Conservation (phyloP, 2,113 vertebrate species). For the Aramus guarauna region DNA sequence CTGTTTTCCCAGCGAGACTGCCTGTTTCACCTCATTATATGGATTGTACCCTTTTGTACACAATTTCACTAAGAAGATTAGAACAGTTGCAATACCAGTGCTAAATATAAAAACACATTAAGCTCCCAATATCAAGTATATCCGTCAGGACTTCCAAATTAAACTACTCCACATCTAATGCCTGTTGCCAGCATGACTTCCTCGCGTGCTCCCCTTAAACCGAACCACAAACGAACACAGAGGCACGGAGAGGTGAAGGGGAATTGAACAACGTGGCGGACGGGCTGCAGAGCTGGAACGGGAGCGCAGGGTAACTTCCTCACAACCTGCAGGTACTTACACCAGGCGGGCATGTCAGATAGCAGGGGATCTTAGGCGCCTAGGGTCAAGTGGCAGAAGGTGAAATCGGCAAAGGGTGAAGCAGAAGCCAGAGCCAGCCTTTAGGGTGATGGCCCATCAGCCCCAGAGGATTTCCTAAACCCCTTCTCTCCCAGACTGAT, state of each 20-base stretch:
- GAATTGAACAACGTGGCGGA: fast-evolving
- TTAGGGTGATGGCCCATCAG: background rate
- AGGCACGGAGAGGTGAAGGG: background rate
- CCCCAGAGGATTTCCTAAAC: background rate
- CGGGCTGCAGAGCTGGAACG: background rate
- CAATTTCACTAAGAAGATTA: background rate
- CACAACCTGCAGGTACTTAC: background rate
- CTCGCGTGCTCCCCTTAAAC: background rate
- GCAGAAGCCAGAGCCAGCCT: background rate
- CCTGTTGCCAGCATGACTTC: background rate
- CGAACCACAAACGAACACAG: background rate
- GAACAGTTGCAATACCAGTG: background rate
- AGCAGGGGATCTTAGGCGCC: fast-evolving
- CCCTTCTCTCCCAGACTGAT: background rate
- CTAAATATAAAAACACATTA: background rate
- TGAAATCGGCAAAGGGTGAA: background rate
- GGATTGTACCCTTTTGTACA: background rate
- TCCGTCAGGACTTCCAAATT: background rate
- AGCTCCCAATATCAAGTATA: background rate
- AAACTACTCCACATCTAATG: background rate
- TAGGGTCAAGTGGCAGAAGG: fast-evolving
- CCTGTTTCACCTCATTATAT: background rate
- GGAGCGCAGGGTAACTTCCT: fast-evolving
- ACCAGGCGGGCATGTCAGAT: background rate
- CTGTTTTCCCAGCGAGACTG: background rate